Conservation (phyloP, 2,797 vertebrate genomes). For the Mus minutoides region DNA sequence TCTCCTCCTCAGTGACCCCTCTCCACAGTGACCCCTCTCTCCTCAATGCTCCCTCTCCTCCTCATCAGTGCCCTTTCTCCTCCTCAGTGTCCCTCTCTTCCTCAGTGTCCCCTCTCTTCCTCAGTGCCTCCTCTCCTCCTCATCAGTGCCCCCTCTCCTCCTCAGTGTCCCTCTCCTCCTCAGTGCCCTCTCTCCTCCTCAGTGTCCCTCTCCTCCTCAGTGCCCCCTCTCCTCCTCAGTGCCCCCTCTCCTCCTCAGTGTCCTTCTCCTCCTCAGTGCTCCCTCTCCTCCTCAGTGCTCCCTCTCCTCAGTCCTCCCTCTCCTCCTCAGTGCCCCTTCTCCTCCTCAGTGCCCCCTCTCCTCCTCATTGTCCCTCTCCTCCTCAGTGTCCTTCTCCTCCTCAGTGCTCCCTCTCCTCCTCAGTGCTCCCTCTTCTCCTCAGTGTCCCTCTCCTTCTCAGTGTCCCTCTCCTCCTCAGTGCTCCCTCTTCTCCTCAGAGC, state of each 20-base stretch:
- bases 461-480: no score
- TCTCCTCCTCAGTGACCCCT: neutral
- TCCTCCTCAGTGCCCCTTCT: neutral
- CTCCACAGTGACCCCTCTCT: no score
- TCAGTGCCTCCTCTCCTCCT: neutral
- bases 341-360: neutral
- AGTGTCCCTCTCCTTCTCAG: neutral
- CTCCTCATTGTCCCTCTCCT: neutral
- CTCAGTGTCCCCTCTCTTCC: neutral
- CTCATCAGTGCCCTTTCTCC: neutral
- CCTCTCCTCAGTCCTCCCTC: neutral
- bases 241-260: neutral
- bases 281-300: neutral
- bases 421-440: neutral
- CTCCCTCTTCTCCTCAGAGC: neutral
- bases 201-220: neutral
- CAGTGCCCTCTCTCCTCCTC: neutral
- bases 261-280: neutral
- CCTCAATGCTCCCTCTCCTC: neutral
- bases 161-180: neutral
- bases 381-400: no score
- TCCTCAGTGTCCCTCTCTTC: no score
- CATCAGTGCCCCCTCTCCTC: neutral
- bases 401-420: neutral
- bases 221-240: no score